Conservation (phyloP, 2,888 invertebrate species). For the Lucinisca nassula region DNA sequence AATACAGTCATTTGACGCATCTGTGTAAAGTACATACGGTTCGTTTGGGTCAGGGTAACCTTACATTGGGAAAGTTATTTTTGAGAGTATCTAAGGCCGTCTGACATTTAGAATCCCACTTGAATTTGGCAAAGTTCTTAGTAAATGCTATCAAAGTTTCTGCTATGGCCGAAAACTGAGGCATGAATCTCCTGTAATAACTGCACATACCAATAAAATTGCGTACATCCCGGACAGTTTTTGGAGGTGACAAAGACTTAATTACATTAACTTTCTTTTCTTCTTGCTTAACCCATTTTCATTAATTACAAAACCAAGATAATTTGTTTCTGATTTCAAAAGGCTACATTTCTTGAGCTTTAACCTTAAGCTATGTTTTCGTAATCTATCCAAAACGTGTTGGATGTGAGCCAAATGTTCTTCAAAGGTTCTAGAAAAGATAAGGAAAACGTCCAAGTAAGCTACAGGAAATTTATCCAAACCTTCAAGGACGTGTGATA, state of each 20-base stretch:
- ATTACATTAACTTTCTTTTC: conserved; percentile 36
- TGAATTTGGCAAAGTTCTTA: conserved; percentile 19
- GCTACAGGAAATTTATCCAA: conserved; percentile 38
- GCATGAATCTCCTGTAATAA: conserved; percentile 45
- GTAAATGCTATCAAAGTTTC: conserved; percentile 38
- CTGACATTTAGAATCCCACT: conserved; percentile 13
- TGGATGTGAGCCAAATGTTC: conserved; percentile 57
- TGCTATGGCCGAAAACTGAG: conserved; percentile 44
- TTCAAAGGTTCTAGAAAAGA: conserved; percentile 45
- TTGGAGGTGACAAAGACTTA: conserved; percentile 37
- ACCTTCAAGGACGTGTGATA: conserved; percentile 48
- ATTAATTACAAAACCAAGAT: conserved; percentile 44
- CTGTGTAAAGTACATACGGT: conserved; percentile 20
- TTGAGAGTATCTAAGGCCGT: conserved; percentile 22
- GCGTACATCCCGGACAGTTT: conserved; percentile 22
- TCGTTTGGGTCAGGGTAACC: conserved; percentile 2
- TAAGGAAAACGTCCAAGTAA: conserved; percentile 67
- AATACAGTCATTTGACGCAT: conserved; percentile 20
- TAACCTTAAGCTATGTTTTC: conserved; percentile 28
- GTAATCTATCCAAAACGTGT: conserved; percentile 47
- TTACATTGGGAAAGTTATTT: not conserved
- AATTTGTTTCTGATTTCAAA: conserved; percentile 43
- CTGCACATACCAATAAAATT: conserved; percentile 24
- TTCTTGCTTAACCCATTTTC: conserved; percentile 44
- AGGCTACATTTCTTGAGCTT: conserved; percentile 57